phyloP scores from a whole-genome alignment of 1,140 invertebrate genomes.

The Eulimnadia texana region DNA sequence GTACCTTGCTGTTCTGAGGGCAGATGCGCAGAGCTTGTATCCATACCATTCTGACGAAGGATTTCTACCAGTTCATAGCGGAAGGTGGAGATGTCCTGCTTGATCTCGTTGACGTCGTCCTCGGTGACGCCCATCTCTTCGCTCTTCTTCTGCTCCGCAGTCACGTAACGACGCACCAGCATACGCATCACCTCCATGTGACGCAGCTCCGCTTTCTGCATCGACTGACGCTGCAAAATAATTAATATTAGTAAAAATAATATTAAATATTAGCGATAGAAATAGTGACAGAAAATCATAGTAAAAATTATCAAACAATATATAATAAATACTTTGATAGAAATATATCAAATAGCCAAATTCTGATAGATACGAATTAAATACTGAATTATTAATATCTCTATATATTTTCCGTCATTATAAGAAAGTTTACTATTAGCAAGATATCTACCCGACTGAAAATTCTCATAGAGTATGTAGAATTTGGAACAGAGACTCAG shows the following conservation, averaged over 20 bases:
- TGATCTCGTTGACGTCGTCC: conserved; percentile 90
- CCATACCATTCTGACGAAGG: conserved; percentile 63
- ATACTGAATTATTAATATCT: no score
- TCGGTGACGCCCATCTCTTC: conserved; percentile 79
- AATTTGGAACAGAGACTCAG: no score
- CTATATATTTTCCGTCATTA: no score
- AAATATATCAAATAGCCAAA: conserved; percentile 1
- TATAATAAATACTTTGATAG: not conserved
- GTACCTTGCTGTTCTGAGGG: conserved; percentile 11
- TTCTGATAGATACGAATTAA: no score
- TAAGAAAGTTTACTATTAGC: no score
- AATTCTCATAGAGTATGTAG: no score
- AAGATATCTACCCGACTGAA: no score
- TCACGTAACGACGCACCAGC: conserved; percentile 64
- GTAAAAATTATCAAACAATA: not conserved
- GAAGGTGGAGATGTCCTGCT: conserved; percentile 78
- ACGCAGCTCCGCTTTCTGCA: conserved; percentile 25
- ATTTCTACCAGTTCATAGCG: conserved; percentile 79
- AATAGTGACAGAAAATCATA: not conserved
- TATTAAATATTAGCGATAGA: not conserved
- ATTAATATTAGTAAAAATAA: not conserved
- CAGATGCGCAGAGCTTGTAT: conserved; percentile 23
- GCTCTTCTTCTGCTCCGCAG: conserved; percentile 57
- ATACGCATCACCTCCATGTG: conserved; percentile 63
- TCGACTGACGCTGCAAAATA: not conserved